Evolutionary conservation across 2,888 invertebrate genomes (phyloP), one percentile per base, ranked within the genome.

Genomic region (Liposcelis brunnea): DNA sequence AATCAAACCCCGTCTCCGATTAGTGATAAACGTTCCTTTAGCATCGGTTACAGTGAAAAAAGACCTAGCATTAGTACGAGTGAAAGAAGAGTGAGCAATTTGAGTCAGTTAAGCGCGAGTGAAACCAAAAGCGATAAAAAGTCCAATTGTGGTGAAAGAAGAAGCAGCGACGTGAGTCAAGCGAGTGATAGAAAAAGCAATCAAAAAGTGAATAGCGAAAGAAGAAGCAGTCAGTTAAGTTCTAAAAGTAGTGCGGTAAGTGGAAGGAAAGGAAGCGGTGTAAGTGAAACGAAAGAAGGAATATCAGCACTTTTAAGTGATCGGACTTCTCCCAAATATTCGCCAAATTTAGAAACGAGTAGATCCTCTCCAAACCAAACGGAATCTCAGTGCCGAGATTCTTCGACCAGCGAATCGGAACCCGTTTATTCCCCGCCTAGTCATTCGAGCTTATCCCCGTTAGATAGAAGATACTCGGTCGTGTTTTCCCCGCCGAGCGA

Each of bases 401-500:
- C 21, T 10, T 40, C 40, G 12, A 16, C 21, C 5, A 40, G 40
- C 21, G 40, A 40, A 40, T 40, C 40, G 19, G 40, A 40, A 7
- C 40, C 40, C 6, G 40, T 40, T 16, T 40, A 40, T 19, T 40
- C 40, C n/a, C 40, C 40, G 4, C 40, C 40, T 7, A 40, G 40
- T 18, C 15, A 18, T 16, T 40, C 40, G 19, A 40, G 40, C 16
- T 19, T 40, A 18, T 40, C 40, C 12, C 26, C 26, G 26, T 26
- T 26, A 26, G 40, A 40, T 19, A 21, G 40, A 12, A 16, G 40
- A 10, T 40, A 40, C 19, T 40, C 40, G 16, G 40, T 40, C 6
- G 40, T 40, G 18, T 40, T 40, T 18, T 40, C 40, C 15, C 40
- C 40, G 16, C 40, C 40, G 15, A 40, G 40, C 21, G 40, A 40